Evolutionary conservation across 2,113 vertebrate genomes (phyloP).

Genomic region (Urocitellus parryii): DNA sequence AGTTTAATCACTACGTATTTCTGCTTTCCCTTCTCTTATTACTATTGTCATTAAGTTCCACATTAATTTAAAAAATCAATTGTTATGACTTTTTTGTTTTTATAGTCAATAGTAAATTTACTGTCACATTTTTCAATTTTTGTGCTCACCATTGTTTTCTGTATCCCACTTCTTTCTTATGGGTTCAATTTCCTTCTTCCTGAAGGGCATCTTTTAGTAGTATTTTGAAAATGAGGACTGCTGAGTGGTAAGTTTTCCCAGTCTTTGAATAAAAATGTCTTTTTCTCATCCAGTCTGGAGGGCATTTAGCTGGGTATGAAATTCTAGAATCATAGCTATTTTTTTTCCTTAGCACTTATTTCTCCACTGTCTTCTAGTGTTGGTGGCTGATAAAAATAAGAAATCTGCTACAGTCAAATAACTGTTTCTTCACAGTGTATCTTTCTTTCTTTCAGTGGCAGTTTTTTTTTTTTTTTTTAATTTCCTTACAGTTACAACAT

Average conservation of each 20-base stretch:
- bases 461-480: not conserved
- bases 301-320: not conserved
- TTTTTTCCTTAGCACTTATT: not conserved
- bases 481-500: not conserved
- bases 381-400: not conserved
- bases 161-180: conserved; percentile 25
- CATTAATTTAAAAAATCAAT: not conserved
- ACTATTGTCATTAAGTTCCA: not conserved
- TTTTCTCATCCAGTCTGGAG: not conserved
- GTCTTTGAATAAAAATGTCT: not conserved
- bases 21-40: not conserved
- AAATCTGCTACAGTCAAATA: not conserved
- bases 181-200: conserved; percentile 35
- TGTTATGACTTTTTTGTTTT: not conserved
- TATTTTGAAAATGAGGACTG: conserved; percentile 27
- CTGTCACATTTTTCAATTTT: conserved; percentile 13
- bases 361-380: not conserved
- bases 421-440: not conserved
- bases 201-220: conserved; percentile 11
- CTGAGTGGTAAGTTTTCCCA: not conserved
- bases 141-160: conserved; percentile 36
- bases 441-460: not conserved
- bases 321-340: not conserved
- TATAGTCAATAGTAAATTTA: not conserved
- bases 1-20: conserved; percentile 2